Base-by-base conservation (phyloP, 2,113 vertebrate genomes). In the Trinectes maculatus region DNA sequence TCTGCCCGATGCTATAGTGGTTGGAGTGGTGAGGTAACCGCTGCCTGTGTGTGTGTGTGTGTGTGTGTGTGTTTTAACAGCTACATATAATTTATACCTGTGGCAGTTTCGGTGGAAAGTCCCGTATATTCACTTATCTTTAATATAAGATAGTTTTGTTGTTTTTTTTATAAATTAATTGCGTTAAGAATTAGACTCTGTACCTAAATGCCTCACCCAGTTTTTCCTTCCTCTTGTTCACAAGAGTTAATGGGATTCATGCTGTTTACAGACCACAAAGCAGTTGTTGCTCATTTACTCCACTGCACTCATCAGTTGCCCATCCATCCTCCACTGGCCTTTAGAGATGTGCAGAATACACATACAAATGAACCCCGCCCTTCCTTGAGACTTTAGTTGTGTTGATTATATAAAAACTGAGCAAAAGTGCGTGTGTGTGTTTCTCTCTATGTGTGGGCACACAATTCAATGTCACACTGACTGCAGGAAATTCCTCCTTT, bases 261-360 rank as follows among this genome's bases (percentile, higher is more conserved):
- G 37, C 18, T 31, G 21, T 62, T 64, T 48, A 24, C 33, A 51
- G 40, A 51, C 48, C 15, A 43, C n/a, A 21, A 69, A 77, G 55
- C 77, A 80, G 63, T 83, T 84, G 75, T 87, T 86, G 74, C 74
- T 74, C 54, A 36, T 71, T 55, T 69, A 15, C 49, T 42, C 36
- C 51, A 24, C 37, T 53, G 36, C 16, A 43, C 26, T 71, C 29
- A 57, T 8, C 49, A 36, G 39, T 9, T 58, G 26, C 13, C 15
- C 21, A 21, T 43, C 34, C 5, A 12, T 10, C 67, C 15, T 57
- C 44, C 33, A 52, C 18, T 61, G 31, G n/a, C 60, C 58, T 39
- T 44, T 11, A 29, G 29, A 4, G 12, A 49, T 66, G 44, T 57
- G 19, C 13, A 28, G 25, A 28, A 40, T 46, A 55, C 13, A 55